These are phyloP conservation scores for Hylaeus volcanicus DNA, from an alignment of 1,140 invertebrate species.

Conservation along the genomic window DNA sequence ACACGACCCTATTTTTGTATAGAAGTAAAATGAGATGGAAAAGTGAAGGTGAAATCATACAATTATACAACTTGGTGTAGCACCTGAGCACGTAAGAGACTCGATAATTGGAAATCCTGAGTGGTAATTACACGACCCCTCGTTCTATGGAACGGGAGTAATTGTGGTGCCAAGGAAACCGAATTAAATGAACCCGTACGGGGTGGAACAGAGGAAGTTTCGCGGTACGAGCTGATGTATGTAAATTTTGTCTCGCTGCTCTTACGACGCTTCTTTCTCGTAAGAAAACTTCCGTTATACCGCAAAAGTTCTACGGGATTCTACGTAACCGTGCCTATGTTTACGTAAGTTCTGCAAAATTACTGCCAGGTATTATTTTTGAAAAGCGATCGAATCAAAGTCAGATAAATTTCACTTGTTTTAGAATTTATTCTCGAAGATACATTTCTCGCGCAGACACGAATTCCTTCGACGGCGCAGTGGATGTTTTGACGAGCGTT, in stretches of 20 bases:
- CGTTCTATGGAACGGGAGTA: background rate
- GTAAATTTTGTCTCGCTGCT: background rate
- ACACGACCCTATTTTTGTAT: no score
- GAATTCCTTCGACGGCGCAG: no score
- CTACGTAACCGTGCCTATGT: background rate
- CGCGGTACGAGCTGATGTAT: background rate
- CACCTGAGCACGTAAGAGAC: no score
- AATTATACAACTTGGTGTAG: no score
- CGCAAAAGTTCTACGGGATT: background rate
- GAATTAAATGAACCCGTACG: background rate
- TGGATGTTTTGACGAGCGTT: no score
- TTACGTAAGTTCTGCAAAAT: background rate
- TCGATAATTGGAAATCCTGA: background rate
- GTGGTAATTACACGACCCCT: background rate
- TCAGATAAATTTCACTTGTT: no score
- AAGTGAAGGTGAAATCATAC: no score
- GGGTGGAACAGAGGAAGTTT: background rate
- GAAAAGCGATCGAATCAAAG: no score
- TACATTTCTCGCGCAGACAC: no score
- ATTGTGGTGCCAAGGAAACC: background rate
- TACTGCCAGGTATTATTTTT: no score
- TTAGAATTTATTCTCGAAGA: no score
- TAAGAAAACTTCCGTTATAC: background rate
- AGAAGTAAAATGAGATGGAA: no score
- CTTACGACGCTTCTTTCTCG: background rate